A percentile compares a stretch with the other conserved stretches of the same genome.
These are phyloP conservation scores for Zeuzera pyrina DNA, from an alignment of 2,888 invertebrate species.

Conservation along the genomic window DNA sequence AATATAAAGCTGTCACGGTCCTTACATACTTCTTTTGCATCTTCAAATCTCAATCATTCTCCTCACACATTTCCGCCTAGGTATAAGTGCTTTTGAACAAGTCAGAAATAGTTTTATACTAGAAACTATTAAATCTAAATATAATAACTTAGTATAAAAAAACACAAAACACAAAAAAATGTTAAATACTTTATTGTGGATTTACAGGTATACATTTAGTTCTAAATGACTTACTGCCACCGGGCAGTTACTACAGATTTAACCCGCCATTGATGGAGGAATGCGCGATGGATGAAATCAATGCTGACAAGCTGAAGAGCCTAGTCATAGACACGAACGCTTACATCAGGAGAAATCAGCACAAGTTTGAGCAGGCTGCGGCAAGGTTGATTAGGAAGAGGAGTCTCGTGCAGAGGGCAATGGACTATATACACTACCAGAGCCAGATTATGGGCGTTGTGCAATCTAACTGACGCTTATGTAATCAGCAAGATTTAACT, in stretches of 20 bases:
- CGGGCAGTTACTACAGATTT: constrained; percentile 84
- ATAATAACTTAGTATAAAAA: too few relatives aligned
- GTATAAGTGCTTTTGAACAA: too few relatives aligned
- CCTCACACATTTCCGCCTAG: too few relatives aligned
- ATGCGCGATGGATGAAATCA: constrained; percentile 85
- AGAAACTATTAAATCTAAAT: too few relatives aligned
- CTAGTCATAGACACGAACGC: constrained; percentile 83
- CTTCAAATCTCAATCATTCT: too few relatives aligned
- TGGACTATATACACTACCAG: constrained; percentile 29
- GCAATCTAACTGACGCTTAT: constrained; percentile 26
- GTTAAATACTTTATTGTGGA: too few relatives aligned
- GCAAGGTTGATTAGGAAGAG: constrained; percentile 44
- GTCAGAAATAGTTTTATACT: too few relatives aligned
- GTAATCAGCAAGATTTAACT: constrained; percentile 19
- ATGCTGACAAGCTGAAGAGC: constrained; percentile 78
- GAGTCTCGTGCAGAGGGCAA: constrained; percentile 24
- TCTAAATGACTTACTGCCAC: constrained; percentile 82
- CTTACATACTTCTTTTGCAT: too few relatives aligned
- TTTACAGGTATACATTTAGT: constrained; percentile 81
- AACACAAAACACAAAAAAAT: too few relatives aligned
- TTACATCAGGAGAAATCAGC: constrained; percentile 86
- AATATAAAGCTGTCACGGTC: too few relatives aligned
- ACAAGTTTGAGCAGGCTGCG: constrained; percentile 78
- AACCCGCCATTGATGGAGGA: constrained; percentile 90
- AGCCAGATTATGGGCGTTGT: constrained; percentile 34